Conservation (phyloP, 2,113 vertebrate species). For the Leptosomus discolor region DNA sequence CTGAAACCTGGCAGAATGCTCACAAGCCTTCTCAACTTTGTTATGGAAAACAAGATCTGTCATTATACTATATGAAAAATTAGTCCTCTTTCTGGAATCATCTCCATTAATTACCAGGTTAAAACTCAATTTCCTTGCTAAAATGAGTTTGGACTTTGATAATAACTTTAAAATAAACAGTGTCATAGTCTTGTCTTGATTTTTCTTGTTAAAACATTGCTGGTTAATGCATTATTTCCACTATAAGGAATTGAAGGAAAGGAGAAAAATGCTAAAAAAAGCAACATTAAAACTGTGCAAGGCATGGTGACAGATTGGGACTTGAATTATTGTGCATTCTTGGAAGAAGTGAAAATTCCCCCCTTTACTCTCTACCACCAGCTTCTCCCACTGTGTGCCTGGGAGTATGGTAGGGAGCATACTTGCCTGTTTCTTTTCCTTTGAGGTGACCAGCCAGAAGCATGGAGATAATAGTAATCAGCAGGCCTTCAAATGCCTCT, state of each 20-base stretch:
- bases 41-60: not conserved
- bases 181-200: not conserved
- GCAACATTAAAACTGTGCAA: not conserved
- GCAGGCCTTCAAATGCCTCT: not conserved
- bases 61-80: not conserved
- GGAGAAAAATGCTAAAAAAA: not conserved
- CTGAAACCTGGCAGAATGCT: not conserved
- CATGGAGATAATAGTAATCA: not conserved
- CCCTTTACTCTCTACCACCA: not conserved
- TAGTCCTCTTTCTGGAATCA: not conserved
- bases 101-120: not conserved
- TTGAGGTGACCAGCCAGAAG: not conserved
- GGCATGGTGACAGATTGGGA: not conserved
- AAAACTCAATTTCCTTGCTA: not conserved
- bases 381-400: not conserved
- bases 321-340: not conserved
- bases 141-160: not conserved
- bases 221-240: not conserved
- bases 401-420: not conserved
- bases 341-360: not conserved
- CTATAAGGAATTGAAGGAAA: not conserved
- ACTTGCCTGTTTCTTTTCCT: not conserved
- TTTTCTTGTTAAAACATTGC: not conserved
- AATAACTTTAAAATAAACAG: not conserved
- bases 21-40: not conserved